Evolutionary conservation across 2,113 vertebrate species (phyloP).

Genomic region (Psilopsiagon aymara): DNA sequence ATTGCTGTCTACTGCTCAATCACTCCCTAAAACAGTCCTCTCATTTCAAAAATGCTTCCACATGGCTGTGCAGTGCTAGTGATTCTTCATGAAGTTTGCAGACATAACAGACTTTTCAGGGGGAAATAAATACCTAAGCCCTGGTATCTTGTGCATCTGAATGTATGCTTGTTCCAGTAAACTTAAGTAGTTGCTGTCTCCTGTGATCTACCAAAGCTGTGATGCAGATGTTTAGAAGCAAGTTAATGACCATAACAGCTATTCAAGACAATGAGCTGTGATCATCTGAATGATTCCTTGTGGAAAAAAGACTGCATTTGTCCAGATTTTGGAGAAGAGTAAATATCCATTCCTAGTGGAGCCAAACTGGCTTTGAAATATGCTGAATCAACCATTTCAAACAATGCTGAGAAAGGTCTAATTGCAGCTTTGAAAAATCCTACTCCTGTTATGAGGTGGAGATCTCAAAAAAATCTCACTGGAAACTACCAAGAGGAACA

Average conservation of each 20-base stretch:
- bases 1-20: not conserved
- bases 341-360: not conserved
- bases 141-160: not conserved
- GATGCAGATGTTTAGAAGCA: not conserved
- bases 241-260: not conserved
- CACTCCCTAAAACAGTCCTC: not conserved
- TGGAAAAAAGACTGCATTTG: not conserved
- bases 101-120: not conserved
- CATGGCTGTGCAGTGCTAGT: not conserved
- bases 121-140: not conserved
- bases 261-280: not conserved
- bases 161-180: not conserved
- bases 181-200: not conserved
- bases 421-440: not conserved
- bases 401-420: not conserved
- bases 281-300: not conserved
- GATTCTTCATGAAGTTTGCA: not conserved
- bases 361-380: not conserved
- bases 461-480: not conserved
- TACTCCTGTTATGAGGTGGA: fast-evolving
- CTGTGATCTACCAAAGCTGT: not conserved
- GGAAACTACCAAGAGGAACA: not conserved
- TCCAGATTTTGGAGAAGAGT: not conserved
- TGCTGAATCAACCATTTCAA: not conserved
- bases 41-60: not conserved